Conservation (phyloP, 2,888 invertebrate species). For the Hemaris fuciformis region DNA sequence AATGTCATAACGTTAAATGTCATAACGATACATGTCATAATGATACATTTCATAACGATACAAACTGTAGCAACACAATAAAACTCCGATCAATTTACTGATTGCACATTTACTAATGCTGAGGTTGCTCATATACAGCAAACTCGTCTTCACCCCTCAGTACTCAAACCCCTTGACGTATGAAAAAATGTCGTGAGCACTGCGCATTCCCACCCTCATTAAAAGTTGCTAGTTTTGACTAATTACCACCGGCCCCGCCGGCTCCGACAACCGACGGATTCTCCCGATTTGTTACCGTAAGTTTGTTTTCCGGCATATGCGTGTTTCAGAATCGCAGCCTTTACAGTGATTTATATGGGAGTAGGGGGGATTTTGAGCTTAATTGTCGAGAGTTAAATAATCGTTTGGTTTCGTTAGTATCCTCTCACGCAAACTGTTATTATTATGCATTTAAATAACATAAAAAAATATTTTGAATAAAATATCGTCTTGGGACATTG, state of each 20-base stretch:
- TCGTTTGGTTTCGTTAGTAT: not conserved
- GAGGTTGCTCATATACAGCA: not conserved
- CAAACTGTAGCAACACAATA: too few species aligned
- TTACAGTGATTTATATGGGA: not conserved
- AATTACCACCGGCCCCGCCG: not conserved
- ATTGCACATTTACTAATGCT: not conserved
- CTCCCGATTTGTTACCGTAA: slow-evolving; percentile 2
- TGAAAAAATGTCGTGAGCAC: not conserved
- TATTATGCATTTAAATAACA: too few species aligned
- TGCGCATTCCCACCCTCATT: not conserved
- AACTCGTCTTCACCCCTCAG: not conserved
- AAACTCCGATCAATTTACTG: too few species aligned
- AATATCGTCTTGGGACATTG: too few species aligned
- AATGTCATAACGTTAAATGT: too few species aligned
- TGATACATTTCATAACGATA: too few species aligned
- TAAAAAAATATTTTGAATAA: too few species aligned
- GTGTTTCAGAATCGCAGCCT: not conserved
- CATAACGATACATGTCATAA: too few species aligned
- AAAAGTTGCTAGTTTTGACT: slow-evolving; percentile 9
- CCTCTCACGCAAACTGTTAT: too few species aligned
- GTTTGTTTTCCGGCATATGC: not conserved
- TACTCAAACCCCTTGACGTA: not conserved
- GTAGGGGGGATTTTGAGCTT: not conserved
- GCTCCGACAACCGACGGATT: not conserved
- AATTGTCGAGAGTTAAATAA: not conserved